phyloP scores from a whole-genome alignment of 1,140 invertebrate species.

The Conus betulinus region DNA sequence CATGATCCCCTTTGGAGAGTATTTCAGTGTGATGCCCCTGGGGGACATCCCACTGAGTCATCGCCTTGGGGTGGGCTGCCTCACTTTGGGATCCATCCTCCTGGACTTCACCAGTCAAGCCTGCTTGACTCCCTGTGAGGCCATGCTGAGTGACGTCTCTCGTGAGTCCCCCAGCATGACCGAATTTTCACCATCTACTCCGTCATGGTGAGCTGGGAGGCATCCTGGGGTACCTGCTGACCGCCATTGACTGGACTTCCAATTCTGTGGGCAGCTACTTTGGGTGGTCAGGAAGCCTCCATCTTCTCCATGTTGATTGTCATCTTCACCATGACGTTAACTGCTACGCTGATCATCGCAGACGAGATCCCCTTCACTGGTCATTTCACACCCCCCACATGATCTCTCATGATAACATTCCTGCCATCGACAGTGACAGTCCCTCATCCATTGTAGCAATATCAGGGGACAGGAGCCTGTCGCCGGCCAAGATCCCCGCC shows the following conservation, averaged over 20 bases:
- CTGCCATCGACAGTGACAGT: conserved; percentile 19
- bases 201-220: conserved; percentile 77
- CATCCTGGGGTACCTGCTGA: conserved; percentile 77
- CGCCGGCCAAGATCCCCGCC: not conserved
- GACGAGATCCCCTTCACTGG: conserved; percentile 59
- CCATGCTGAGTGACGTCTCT: conserved; percentile 75
- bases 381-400: conserved; percentile 19
- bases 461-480: not conserved
- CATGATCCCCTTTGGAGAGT: conserved; percentile 71
- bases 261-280: conserved; percentile 67
- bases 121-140: conserved; percentile 77
- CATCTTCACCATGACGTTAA: conserved; percentile 66
- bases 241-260: conserved; percentile 77
- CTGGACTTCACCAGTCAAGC: conserved; percentile 77
- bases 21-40: conserved; percentile 56
- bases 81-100: conserved; percentile 75
- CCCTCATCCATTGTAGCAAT: conserved; percentile 1
- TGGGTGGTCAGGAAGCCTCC: conserved; percentile 68
- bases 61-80: conserved; percentile 58
- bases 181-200: conserved; percentile 77
- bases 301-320: conserved; percentile 71
- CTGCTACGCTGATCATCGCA: conserved; percentile 66
- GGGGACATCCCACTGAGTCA: conserved; percentile 53
- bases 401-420: conserved; percentile 12
- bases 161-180: conserved; percentile 69